phyloP scores from a whole-genome alignment of 2,113 vertebrate species.

The Micromys minutus region DNA sequence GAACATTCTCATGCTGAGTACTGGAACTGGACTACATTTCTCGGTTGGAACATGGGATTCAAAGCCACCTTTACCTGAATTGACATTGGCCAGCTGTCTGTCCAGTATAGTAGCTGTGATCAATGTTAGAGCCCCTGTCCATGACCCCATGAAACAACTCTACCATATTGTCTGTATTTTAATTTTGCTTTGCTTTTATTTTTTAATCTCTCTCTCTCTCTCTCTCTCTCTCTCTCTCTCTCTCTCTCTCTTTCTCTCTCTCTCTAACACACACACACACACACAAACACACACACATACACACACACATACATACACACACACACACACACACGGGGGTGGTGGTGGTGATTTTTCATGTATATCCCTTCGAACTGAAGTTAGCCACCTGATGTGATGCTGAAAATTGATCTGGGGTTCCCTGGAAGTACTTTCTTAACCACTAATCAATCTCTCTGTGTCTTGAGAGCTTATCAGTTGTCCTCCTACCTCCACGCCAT shows the following conservation, averaged over 20 bases:
- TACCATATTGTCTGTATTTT: no score
- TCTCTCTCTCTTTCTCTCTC: no score
- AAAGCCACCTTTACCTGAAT: background rate
- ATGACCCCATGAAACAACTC: no score
- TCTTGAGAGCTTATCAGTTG: background rate
- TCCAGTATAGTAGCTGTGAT: no score
- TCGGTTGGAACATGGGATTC: background rate
- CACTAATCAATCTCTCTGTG: background rate
- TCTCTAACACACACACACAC: no score
- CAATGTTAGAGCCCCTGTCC: rapidly evolving
- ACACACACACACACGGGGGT: no score
- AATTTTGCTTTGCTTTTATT: no score
- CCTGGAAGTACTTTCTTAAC: background rate
- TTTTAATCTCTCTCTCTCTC: background rate
- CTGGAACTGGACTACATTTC: no score
- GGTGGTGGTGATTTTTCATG: background rate
- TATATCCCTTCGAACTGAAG: background rate
- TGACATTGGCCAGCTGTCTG: no score
- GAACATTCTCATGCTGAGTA: background rate
- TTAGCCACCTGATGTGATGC: background rate
- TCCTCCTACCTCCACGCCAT: rapidly evolving
- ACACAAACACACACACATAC: no score
- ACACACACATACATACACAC: no score
- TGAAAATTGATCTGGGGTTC: background rate
- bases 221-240: background rate